Base-by-base conservation (phyloP, 2,888 invertebrate genomes). In the Octodonta nipae region DNA sequence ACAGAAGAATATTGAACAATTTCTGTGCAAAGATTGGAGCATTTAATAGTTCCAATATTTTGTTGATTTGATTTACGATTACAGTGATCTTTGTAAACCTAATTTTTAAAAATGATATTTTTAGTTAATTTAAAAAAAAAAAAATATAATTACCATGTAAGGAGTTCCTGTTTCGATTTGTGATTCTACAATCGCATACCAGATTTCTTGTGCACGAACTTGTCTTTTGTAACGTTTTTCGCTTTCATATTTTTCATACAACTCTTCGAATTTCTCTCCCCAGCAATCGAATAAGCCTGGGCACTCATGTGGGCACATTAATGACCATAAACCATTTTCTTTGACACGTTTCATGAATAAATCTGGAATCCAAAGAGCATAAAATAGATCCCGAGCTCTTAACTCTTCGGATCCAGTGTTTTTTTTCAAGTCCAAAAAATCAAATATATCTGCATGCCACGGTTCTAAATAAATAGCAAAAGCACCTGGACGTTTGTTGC, bases 141-240 rank as follows among this genome's bases (percentile, higher is more conserved):
- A n/a, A n/a, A n/a, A n/a, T n/a, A n/a, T n/a, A n/a, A n/a, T n/a
- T n/a, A 27, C 63, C 89, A 98, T 93, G 59, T 91, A 96, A 0
- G 98, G 98, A 3, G 87, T 91, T n/a, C 96, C 98, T 2, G 96
- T 96, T 69, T 98, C 98, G 3, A 91, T 86, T 65, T 95, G 93
- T 0, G 93, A 76, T 55, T 88, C 83, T 40, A 93, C 78, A 38
- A 98, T 88, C 22, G 91, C 87, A 52, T 80, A 80, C 95, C 95
- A 98, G 25, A 98, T 60, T 36, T 80, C 66, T 58, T 89, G 86
- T 0, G 98, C 96, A 39, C 73, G 72, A 0, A 86, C 68, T 43
- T 73, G 74, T 13, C 39, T 44, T 2, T 41, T 30, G 30, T 66
- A 84, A 15, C 72, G n/a, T n/a, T n/a, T n/a, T 54, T 82, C 81